phyloP scores from a whole-genome alignment of 2,888 invertebrate species.

The Sesia apiformis region DNA sequence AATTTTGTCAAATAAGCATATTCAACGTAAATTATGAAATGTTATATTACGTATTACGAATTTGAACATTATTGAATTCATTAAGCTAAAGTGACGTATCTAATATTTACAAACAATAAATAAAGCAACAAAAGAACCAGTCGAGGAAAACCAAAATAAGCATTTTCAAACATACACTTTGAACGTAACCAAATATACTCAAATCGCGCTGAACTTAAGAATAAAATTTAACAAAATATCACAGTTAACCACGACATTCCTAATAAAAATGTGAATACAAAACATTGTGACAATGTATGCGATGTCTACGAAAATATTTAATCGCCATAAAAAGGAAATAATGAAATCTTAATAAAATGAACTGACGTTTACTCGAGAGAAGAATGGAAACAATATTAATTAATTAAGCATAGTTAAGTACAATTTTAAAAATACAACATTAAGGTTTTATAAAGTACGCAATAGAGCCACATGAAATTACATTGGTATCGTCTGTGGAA shows the following conservation, averaged over 20 bases:
- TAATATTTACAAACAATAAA: conserved; percentile 72
- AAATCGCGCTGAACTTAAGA: conserved; percentile 54
- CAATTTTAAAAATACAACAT: conserved; percentile 64
- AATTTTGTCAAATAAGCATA: conserved; percentile 26
- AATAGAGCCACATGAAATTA: conserved; percentile 46
- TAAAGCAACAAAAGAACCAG: conserved; percentile 61
- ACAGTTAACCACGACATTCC: conserved; percentile 71
- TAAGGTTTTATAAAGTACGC: conserved; percentile 49
- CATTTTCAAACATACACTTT: conserved; percentile 31
- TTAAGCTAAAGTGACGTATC: conserved; percentile 30
- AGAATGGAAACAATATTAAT: conserved; percentile 31
- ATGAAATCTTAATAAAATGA: conserved; percentile 6
- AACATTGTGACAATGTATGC: background rate
- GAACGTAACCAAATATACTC: conserved; percentile 33
- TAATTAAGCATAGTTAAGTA: conserved; percentile 62
- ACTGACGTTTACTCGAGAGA: conserved; percentile 15
- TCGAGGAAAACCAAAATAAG: conserved; percentile 32
- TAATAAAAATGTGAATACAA: conserved; percentile 23
- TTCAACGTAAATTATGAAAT: conserved; percentile 21
- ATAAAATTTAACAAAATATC: conserved; percentile 74
- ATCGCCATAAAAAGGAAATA: conserved; percentile 10
- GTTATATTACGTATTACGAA: conserved; percentile 24
- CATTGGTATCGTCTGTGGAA: conserved; percentile 52
- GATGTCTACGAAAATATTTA: background rate
- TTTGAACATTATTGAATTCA: conserved; percentile 48